Conservation (phyloP, 2,797 vertebrate species). For the Cottoperca gobio region DNA sequence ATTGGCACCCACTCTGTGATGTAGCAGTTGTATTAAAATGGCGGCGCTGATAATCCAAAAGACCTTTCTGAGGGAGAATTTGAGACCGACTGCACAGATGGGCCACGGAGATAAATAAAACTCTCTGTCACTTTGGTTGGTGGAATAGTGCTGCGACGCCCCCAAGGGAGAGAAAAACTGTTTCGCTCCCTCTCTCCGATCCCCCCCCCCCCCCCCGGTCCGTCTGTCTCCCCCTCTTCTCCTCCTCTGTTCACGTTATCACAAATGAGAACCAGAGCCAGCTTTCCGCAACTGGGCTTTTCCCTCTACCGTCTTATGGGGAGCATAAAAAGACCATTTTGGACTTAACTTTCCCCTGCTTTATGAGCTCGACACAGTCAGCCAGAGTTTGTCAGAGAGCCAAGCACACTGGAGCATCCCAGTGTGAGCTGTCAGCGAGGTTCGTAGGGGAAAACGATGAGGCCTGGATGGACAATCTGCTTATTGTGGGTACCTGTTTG, state of each 20-base stretch:
- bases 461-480: conserved; percentile 74
- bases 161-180: conserved; percentile 86
- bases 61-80: conserved; percentile 94
- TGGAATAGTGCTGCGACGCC: conserved; percentile 90
- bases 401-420: conserved; percentile 43
- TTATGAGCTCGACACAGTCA: conserved; percentile 43
- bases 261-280: conserved; percentile 56
- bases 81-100: conserved; percentile 93
- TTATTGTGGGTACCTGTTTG: conserved; percentile 75
- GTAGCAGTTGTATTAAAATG: conserved; percentile 94
- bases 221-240: conserved; percentile 61
- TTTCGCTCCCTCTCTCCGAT: conserved; percentile 68
- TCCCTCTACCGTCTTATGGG: conserved; percentile 52
- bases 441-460: conserved; percentile 28
- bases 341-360: conserved; percentile 34
- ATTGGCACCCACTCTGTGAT: conserved; percentile 90
- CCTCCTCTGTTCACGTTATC: conserved; percentile 39
- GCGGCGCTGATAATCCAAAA: conserved; percentile 94
- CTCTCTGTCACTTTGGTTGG: conserved; percentile 92
- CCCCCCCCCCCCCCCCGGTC: conserved; percentile 46
- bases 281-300: conserved; percentile 64
- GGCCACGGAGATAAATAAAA: conserved; percentile 93
- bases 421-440: conserved; percentile 40
- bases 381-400: conserved; percentile 54
- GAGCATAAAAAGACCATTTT: conserved; percentile 65